A percentile compares a stretch with the other conserved stretches of the same genome.
These are phyloP conservation scores for Gambelia wislizenii DNA, from an alignment of 2,797 vertebrate genomes.

Conservation along the genomic window DNA sequence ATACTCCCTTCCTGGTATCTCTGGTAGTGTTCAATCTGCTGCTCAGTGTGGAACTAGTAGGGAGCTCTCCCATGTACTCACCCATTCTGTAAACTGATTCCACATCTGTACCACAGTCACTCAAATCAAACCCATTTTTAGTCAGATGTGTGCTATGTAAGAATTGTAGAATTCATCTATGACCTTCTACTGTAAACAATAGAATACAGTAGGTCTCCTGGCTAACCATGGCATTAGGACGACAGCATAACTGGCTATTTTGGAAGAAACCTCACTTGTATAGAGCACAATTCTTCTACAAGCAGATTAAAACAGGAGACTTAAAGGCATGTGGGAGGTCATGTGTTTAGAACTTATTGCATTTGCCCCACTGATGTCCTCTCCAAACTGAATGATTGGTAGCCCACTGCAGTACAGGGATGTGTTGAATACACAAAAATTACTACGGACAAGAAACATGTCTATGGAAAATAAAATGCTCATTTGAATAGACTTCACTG, in stretches of 20 bases:
- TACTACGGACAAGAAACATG: slow-evolving; percentile 1
- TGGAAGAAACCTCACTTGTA: not conserved
- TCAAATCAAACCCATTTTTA: not conserved
- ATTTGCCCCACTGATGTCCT: not conserved
- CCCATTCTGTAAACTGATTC: not conserved
- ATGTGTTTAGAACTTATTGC: not conserved
- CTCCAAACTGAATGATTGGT: not conserved
- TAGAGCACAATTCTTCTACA: not conserved
- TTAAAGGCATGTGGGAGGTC: not conserved
- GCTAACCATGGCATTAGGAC: not conserved
- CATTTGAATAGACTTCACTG: slow-evolving; percentile 12
- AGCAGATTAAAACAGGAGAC: not conserved
- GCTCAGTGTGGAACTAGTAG: not conserved
- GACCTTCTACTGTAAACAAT: not conserved
- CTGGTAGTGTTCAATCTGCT: not conserved
- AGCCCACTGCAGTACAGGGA: not conserved
- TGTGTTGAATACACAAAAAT: slow-evolving; percentile 7
- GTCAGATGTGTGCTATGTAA: not conserved
- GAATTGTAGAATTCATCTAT: not conserved
- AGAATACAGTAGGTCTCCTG: not conserved
- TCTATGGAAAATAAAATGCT: not conserved
- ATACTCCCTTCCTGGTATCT: not conserved
- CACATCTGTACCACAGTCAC: not conserved
- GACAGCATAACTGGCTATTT: not conserved
- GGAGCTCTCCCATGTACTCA: not conserved